Evolutionary conservation across 2,888 invertebrate species (phyloP).

Genomic region (Euphydryas editha): DNA sequence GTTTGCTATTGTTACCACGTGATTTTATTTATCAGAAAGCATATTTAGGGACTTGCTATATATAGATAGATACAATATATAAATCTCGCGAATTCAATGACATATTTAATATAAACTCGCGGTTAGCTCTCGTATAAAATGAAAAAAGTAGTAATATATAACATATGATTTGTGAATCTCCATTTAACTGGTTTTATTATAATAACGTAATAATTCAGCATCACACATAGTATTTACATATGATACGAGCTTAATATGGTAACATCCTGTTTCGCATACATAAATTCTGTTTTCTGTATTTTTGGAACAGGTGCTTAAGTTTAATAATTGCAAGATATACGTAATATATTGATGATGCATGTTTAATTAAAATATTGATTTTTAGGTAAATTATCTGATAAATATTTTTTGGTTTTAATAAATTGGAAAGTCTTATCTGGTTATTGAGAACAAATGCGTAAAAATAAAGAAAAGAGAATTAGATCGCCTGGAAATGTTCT

Average conservation of each 20-base stretch:
- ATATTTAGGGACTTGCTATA: no score
- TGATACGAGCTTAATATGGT: constrained; percentile 34
- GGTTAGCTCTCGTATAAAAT: neutral
- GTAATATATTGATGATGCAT: constrained; percentile 1
- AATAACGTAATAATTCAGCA: constrained; percentile 34
- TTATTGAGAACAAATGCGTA: no score
- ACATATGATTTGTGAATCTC: constrained; percentile 10
- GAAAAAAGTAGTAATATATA: neutral
- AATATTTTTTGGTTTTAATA: no score
- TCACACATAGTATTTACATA: constrained; percentile 37
- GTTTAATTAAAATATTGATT: neutral
- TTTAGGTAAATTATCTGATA: no score
- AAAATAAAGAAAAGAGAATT: no score
- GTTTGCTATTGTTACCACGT: no score
- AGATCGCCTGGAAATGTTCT: no score
- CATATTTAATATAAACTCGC: neutral
- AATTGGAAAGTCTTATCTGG: no score
- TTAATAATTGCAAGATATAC: constrained; percentile 10
- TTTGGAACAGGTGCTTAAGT: constrained; percentile 29
- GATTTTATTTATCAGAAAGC: no score
- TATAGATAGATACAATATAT: no score
- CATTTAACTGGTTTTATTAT: constrained; percentile 33
- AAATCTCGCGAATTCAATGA: neutral
- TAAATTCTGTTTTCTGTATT: constrained; percentile 20
- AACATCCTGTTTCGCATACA: constrained; percentile 37